Percentiles rank a stretch among this genome's conserved stretches.
Conservation (phyloP, 2,797 vertebrate genomes). For the Passerculus sandwichensis region DNA sequence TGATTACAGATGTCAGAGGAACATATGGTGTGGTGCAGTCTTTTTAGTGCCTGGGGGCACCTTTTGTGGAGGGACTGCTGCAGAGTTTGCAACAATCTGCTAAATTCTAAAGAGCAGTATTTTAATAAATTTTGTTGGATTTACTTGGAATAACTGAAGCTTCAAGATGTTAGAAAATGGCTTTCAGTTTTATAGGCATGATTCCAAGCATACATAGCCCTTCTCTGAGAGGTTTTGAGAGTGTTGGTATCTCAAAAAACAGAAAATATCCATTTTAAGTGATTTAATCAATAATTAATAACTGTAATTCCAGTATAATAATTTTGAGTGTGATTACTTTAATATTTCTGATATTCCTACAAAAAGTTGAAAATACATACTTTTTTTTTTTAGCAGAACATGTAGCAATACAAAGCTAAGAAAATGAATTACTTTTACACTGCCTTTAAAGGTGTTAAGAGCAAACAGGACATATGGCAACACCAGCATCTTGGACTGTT, state of each 20-base stretch:
- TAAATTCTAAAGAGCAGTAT: background rate
- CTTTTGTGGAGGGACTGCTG: background rate
- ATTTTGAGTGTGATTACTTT: background rate
- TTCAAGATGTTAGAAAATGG: background rate
- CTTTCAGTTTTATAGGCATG: background rate
- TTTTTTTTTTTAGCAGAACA: background rate
- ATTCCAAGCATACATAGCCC: fast-evolving
- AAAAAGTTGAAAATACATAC: background rate
- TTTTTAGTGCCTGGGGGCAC: background rate
- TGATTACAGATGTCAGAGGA: background rate
- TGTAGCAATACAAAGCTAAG: background rate
- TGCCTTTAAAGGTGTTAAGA: background rate
- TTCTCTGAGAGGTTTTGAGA: background rate
- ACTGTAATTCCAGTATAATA: background rate
- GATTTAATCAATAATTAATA: background rate
- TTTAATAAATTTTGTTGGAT: background rate
- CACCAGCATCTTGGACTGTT: background rate
- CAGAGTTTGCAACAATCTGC: background rate
- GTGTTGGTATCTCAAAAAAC: background rate
- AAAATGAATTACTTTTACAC: background rate
- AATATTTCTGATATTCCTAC: background rate
- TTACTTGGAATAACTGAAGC: background rate
- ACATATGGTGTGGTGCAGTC: background rate
- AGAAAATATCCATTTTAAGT: background rate
- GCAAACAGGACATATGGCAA: background rate